Conservation (phyloP, 2,888 invertebrate species). For the Cataglyphis altisquamis region DNA sequence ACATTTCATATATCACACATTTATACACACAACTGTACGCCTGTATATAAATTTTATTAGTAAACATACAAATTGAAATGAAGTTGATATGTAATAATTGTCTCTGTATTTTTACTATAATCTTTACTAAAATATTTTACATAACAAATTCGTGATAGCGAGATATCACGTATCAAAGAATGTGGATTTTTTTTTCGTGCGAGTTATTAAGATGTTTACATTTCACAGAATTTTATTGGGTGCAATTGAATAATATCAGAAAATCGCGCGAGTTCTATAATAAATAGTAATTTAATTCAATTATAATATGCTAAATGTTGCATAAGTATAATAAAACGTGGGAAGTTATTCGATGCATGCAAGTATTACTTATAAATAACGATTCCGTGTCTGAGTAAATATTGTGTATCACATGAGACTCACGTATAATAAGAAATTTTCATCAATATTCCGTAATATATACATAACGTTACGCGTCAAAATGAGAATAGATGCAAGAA, state of each 20-base stretch:
- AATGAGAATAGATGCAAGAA: constrained; percentile 6
- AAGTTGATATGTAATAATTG: too few relatives aligned
- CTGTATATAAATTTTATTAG: too few relatives aligned
- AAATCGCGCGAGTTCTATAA: neutral
- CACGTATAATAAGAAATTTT: constrained; percentile 1
- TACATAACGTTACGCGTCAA: neutral
- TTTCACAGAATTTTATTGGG: neutral
- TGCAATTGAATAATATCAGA: neutral
- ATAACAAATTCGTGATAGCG: neutral
- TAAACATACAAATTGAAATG: too few relatives aligned
- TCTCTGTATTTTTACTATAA: too few relatives aligned
- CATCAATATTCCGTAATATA: neutral
- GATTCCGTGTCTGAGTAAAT: constrained; percentile 22
- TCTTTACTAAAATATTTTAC: neutral
- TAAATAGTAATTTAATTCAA: neutral
- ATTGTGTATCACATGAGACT: neutral
- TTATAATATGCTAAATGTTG: neutral
- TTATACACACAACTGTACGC: too few relatives aligned
- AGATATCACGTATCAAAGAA: neutral
- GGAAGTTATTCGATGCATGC: neutral
- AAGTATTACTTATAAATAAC: neutral
- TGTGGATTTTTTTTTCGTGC: neutral
- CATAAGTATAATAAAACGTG: neutral
- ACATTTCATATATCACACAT: too few relatives aligned
- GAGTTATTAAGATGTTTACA: constrained; percentile 5